Percentiles rank a stretch among this genome's conserved stretches.
Conservation (phyloP, 1,140 invertebrate species). For the Pissodes strobi region DNA sequence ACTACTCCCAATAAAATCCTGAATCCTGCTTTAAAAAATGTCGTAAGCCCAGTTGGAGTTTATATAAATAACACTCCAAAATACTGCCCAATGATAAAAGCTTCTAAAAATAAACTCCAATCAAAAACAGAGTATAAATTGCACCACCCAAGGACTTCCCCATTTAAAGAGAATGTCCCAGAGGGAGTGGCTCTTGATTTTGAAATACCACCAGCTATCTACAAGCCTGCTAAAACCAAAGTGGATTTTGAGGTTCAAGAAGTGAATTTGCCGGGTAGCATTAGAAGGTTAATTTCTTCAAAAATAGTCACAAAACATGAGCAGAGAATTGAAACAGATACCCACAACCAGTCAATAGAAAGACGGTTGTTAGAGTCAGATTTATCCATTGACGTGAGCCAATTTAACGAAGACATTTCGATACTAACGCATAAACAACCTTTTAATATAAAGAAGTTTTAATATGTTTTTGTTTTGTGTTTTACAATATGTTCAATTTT, state of each 20-base stretch:
- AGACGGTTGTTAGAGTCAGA: background rate
- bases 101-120: background rate
- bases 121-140: background rate
- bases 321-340: background rate
- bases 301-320: constrained; percentile 9
- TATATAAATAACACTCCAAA: background rate
- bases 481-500: too few species aligned
- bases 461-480: too few species aligned
- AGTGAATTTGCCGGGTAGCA: background rate
- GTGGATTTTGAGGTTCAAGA: background rate
- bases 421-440: constrained; percentile 4
- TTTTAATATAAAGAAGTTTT: background rate
- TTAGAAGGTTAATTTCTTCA: background rate
- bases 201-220: background rate
- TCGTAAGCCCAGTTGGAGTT: too few species aligned
- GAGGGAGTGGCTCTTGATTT: background rate
- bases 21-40: too few species aligned
- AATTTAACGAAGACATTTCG: constrained; percentile 3
- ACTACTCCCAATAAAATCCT: too few species aligned
- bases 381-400: background rate
- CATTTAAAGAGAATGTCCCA: constrained; percentile 8
- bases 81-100: constrained; percentile 11
- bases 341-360: background rate
- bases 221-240: constrained; percentile 8
- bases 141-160: too few species aligned